A percentile compares a stretch with the other conserved stretches of the same genome.
phyloP scores from a whole-genome alignment of 2,113 vertebrate genomes.

The Oxygymnocypris stewartii region DNA sequence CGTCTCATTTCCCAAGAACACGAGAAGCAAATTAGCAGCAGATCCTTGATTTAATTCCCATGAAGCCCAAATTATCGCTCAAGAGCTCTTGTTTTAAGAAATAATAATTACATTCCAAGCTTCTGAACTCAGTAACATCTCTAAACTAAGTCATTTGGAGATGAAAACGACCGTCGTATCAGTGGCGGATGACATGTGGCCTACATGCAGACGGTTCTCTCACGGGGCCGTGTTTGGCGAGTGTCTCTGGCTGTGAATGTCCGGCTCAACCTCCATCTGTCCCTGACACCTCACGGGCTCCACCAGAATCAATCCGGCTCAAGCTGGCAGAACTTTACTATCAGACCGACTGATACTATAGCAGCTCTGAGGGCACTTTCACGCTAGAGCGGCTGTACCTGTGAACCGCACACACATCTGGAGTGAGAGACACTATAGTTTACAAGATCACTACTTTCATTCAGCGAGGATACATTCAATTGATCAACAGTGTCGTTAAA shows the following conservation, averaged over 20 bases:
- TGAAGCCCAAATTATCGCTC: constrained; percentile 30
- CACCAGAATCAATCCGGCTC: constrained; percentile 2
- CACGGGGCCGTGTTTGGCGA: background rate
- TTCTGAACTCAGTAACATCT: constrained; percentile 9
- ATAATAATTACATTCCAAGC: constrained; percentile 30
- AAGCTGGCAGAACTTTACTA: background rate
- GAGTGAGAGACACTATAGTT: too few species aligned
- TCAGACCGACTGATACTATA: background rate
- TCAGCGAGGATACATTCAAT: too few species aligned
- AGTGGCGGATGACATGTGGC: constrained; percentile 2
- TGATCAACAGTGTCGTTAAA: too few species aligned
- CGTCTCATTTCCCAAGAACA: background rate
- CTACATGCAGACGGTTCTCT: background rate
- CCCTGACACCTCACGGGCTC: constrained; percentile 4
- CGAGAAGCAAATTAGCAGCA: background rate
- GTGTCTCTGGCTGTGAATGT: constrained; percentile 39
- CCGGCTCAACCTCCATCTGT: constrained; percentile 46
- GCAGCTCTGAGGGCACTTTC: background rate
- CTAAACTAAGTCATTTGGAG: constrained; percentile 1
- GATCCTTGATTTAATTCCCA: constrained; percentile 19
- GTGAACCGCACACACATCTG: background rate
- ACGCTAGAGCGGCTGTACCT: background rate
- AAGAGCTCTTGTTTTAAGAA: constrained; percentile 38
- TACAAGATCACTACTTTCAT: too few species aligned
- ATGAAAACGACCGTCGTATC: background rate